A percentile compares a stretch with the other conserved stretches of the same genome.
These are phyloP conservation scores for Menura novaehollandiae DNA, from an alignment of 2,113 vertebrate species.

Conservation along the genomic window DNA sequence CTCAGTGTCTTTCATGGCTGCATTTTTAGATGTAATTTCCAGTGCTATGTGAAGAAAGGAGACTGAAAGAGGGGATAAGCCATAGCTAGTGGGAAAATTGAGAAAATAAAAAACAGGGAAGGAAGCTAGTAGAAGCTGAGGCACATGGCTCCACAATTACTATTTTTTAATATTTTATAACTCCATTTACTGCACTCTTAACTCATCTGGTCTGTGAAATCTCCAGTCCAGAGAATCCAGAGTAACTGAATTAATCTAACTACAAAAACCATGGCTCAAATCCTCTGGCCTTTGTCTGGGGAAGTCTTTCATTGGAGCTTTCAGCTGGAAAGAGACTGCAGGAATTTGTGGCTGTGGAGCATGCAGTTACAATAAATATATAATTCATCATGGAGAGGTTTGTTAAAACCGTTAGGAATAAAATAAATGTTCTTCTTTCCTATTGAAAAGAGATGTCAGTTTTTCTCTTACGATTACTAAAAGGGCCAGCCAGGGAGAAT, in stretches of 20 bases:
- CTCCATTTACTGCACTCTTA: background rate
- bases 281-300: conserved; percentile 32
- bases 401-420: conserved; percentile 38
- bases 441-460: conserved; percentile 37
- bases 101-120: background rate
- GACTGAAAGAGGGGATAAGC: background rate
- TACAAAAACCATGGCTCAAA: conserved; percentile 12
- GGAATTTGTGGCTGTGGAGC: conserved; percentile 29
- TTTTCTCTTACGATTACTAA: conserved; percentile 7
- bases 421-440: conserved; percentile 51
- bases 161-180: background rate
- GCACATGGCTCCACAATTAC: background rate
- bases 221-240: conserved; percentile 3
- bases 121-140: background rate
- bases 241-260: conserved; percentile 26
- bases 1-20: background rate
- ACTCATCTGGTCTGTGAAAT: background rate
- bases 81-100: background rate
- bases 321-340: conserved; percentile 35
- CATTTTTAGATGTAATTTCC: background rate
- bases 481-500: conserved; percentile 41
- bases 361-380: conserved; percentile 38
- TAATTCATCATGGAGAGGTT: conserved; percentile 49
- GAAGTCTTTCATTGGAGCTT: conserved; percentile 44
- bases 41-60: background rate